Base-by-base conservation (phyloP, 2,113 vertebrate genomes). In the Microcebus jonahi region DNA sequence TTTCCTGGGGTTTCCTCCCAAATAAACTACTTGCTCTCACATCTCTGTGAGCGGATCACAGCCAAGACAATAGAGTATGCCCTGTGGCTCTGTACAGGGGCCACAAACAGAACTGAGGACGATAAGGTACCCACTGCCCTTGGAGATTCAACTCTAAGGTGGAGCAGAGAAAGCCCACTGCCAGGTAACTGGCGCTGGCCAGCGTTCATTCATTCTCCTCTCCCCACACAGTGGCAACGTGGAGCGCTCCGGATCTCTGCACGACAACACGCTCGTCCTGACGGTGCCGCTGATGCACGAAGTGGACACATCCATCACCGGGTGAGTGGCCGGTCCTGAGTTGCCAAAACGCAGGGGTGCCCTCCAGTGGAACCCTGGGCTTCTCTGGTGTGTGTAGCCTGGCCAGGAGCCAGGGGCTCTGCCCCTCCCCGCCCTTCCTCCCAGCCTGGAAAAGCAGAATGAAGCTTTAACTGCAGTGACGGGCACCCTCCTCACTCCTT, bases 261-360 rank as follows among this genome's bases (percentile, higher is more conserved):
- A 98, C 2, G 99, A 99, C 98, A 99, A 99, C 98, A 98, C n/a
- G 67, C 97, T 99, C 94, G 98, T 97, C 12, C 97, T 99, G 75
- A 98, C 97, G 0, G 99, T 99, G 95, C 99, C 99, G 5, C 97
- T 99, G 96, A 98, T 99, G 97, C 99, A 99, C 18, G 99, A 99
- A 98, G 99, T 99, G 50, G 99, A 99, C 98, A 99, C 99, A 0
- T 99, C 99, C 63, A 98, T 99, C 94, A 99, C 97, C 1, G 99
- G 99, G 99, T 99, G 99, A 99, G 99, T 97, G 13, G 95, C 76
- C 2, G 0, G 31, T 8, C 65, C 39, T 1, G 27, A 23, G 17
- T 9, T 3, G 21, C 45, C 45, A 15, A 8, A 13, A 18, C 34
- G 1, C 45, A 29, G 20, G 21, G 42, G 53, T 23, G 11, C 77